These are phyloP conservation scores for Ambastaia sidthimunki DNA, from an alignment of 2,797 vertebrate species.

Conservation along the genomic window DNA sequence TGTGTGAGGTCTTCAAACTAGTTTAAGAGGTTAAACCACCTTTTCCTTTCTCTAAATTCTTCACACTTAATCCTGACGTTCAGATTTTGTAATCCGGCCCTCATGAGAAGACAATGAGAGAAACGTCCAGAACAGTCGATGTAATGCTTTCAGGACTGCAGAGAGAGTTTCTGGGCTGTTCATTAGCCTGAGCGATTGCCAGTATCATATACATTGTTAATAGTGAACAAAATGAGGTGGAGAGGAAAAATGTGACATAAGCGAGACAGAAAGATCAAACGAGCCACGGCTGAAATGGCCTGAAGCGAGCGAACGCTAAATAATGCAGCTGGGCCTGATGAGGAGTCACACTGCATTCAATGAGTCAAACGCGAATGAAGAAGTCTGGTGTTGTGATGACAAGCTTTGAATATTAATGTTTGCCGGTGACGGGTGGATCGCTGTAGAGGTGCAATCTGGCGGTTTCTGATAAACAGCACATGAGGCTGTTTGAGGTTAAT, in stretches of 20 bases:
- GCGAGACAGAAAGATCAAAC: slow-evolving; percentile 40
- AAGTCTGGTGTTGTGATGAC: slow-evolving; percentile 34
- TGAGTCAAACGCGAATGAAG: slow-evolving; percentile 46
- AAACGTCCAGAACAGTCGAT: slow-evolving; percentile 13
- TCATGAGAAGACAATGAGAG: slow-evolving; percentile 32
- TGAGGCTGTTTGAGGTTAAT: slow-evolving; percentile 25
- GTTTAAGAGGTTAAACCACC: slow-evolving; percentile 48
- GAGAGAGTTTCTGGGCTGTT: slow-evolving; percentile 27
- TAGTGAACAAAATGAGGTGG: slow-evolving; percentile 44
- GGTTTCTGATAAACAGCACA: slow-evolving; percentile 26
- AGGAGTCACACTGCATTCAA: slow-evolving; percentile 38
- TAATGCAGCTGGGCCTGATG: slow-evolving; percentile 39
- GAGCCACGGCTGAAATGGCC: slow-evolving; percentile 22
- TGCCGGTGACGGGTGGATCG: slow-evolving; percentile 37
- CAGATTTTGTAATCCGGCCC: slow-evolving; percentile 41
- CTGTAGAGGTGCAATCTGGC: slow-evolving; percentile 34
- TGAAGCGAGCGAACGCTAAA: slow-evolving; percentile 22
- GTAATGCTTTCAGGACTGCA: slow-evolving; percentile 35
- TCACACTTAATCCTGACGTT: slow-evolving; percentile 40
- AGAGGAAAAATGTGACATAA: slow-evolving; percentile 39
- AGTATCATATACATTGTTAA: slow-evolving; percentile 46
- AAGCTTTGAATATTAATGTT: slow-evolving; percentile 44
- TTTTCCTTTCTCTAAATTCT: slow-evolving; percentile 35
- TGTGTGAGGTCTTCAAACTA: slow-evolving; percentile 34
- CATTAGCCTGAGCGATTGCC: slow-evolving; percentile 46